phyloP scores from a whole-genome alignment of 1,140 invertebrate species.

The Neodiprion fabricii region DNA sequence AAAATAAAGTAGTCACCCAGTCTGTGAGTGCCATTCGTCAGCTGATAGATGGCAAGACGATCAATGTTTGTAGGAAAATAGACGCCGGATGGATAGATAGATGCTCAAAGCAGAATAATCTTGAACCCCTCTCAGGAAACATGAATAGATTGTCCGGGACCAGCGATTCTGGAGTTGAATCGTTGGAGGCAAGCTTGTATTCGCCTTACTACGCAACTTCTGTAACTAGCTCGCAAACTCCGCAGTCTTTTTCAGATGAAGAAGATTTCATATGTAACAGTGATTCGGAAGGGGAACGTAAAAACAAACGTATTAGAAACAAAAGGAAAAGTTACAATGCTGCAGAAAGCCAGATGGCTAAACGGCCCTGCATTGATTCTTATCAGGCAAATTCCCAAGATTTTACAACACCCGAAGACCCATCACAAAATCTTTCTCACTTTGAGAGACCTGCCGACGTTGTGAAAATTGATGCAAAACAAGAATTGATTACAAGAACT shows the following conservation, averaged over 20 bases:
- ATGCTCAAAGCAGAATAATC: conserved; percentile 41
- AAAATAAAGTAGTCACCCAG: conserved; percentile 36
- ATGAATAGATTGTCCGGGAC: conserved; percentile 37
- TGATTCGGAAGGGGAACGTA: conserved; percentile 66
- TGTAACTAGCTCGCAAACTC: neutral
- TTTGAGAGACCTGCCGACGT: too few species aligned
- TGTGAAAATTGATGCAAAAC: too few species aligned
- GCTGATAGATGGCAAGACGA: conserved; percentile 33
- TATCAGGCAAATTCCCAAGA: neutral
- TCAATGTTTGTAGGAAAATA: conserved; percentile 51
- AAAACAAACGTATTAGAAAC: conserved; percentile 52
- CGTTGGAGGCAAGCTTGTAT: conserved; percentile 37
- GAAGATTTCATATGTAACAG: conserved; percentile 71
- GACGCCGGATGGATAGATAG: conserved; percentile 66
- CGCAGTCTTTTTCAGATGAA: conserved; percentile 41
- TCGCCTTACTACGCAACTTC: conserved; percentile 28
- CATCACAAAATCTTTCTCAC: too few species aligned
- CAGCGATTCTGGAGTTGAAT: conserved; percentile 47
- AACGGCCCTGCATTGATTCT: conserved; percentile 24
- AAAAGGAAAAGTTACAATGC: conserved; percentile 36
- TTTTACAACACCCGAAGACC: too few species aligned
- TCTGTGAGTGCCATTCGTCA: conserved; percentile 56
- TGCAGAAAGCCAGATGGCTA: conserved; percentile 23
- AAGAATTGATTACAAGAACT: too few species aligned
- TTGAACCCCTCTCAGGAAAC: conserved; percentile 20